phyloP scores from a whole-genome alignment of 2,888 invertebrate genomes.

The Drosophila aldrichi region DNA sequence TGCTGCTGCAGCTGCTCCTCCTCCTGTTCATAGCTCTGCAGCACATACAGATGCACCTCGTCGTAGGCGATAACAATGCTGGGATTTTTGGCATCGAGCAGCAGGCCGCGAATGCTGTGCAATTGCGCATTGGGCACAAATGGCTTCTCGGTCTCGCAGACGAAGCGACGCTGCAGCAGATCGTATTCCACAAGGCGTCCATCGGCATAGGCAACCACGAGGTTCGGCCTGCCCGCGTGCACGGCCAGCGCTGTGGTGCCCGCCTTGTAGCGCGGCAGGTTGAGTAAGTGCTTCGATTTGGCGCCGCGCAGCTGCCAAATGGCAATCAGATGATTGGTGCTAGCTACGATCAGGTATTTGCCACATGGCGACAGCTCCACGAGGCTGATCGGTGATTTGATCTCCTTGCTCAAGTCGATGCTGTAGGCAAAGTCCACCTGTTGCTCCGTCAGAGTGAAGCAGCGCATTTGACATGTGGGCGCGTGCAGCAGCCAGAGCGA shows the following conservation, averaged over 20 bases:
- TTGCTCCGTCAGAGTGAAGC: constrained; percentile 83
- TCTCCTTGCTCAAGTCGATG: constrained; percentile 83
- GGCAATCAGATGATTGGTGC: constrained; percentile 88
- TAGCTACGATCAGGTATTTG: constrained; percentile 89
- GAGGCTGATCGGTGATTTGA: constrained; percentile 87
- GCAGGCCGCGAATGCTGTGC: constrained; percentile 87
- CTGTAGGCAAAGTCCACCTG: constrained; percentile 81
- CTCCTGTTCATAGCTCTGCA: constrained; percentile 58
- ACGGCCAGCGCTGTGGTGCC: constrained; percentile 91
- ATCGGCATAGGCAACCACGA: constrained; percentile 92
- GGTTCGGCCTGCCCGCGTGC: constrained; percentile 87
- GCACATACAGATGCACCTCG: constrained; percentile 87
- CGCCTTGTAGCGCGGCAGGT: constrained; percentile 90
- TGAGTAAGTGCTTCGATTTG: constrained; percentile 86
- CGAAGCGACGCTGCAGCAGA: constrained; percentile 88
- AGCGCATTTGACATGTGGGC: constrained; percentile 82
- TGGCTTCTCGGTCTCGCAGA: constrained; percentile 86
- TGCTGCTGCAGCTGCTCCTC: not conserved
- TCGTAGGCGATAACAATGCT: constrained; percentile 91
- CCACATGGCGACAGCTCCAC: constrained; percentile 86
- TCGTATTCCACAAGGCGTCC: constrained; percentile 93
- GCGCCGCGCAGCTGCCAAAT: constrained; percentile 87
- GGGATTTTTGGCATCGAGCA: constrained; percentile 88
- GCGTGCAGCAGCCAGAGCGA: constrained; percentile 85
- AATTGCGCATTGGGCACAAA: constrained; percentile 84